These are phyloP conservation scores for Helostoma temminkii DNA, from an alignment of 2,797 vertebrate genomes.

Conservation along the genomic window DNA sequence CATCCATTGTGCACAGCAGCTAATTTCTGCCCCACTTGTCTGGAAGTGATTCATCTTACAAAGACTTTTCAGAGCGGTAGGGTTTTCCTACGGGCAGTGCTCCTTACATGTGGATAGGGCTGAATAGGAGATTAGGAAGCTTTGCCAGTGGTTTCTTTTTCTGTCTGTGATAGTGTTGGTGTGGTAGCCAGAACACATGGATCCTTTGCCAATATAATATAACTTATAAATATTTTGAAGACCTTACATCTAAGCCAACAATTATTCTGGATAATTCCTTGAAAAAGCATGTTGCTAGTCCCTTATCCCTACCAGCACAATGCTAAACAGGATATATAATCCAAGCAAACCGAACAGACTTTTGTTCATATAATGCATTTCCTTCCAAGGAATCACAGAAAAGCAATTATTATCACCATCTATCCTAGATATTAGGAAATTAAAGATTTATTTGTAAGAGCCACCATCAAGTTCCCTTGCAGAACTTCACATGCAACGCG, in stretches of 20 bases:
- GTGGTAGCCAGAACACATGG: conserved; percentile 41
- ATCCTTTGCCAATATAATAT: conserved; percentile 34
- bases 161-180: conserved; percentile 39
- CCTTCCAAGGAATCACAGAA: not conserved
- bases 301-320: conserved; percentile 11
- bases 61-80: conserved; percentile 57
- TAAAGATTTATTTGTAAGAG: not conserved
- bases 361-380: conserved; percentile 10
- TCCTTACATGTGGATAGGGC: conserved; percentile 45
- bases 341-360: conserved; percentile 3
- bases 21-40: conserved; percentile 74
- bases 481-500: not conserved
- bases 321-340: conserved; percentile 15
- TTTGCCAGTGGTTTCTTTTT: conserved; percentile 39
- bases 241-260: conserved; percentile 37
- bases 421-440: not conserved
- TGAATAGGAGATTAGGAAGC: conserved; percentile 53
- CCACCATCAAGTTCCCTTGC: not conserved
- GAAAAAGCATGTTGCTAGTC: conserved; percentile 37
- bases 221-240: conserved; percentile 30
- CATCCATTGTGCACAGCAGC: conserved; percentile 72
- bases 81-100: conserved; percentile 60
- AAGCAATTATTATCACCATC: not conserved
- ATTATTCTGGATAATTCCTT: conserved; percentile 43
- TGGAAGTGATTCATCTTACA: conserved; percentile 71